Evolutionary conservation across 2,113 vertebrate genomes (phyloP).

Genomic region (Onychorhynchus coronatus): DNA sequence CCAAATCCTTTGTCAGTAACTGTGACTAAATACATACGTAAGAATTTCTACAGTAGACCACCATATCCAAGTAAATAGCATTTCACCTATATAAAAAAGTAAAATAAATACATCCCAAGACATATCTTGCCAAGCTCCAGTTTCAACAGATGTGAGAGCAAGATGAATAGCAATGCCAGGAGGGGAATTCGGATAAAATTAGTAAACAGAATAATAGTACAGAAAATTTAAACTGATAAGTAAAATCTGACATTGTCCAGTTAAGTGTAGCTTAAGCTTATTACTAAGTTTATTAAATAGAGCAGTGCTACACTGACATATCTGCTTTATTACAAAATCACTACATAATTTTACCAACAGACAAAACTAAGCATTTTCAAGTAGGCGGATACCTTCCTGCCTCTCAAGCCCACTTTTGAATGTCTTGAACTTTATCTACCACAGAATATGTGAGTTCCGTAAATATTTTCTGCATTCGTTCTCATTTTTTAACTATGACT

Average conservation of each 20-base stretch:
- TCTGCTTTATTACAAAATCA: not conserved
- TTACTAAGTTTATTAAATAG: not conserved
- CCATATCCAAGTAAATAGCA: not conserved
- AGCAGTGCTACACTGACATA: not conserved
- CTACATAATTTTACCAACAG: not conserved
- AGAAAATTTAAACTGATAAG: not conserved
- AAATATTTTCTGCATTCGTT: not conserved
- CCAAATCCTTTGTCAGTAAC: not conserved
- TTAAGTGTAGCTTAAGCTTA: not conserved
- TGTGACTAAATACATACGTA: not conserved
- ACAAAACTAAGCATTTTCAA: not conserved
- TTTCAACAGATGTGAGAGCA: conserved; percentile 10
- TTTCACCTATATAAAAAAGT: not conserved
- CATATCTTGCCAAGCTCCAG: accelerated
- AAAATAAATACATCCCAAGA: not conserved
- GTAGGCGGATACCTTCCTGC: not conserved
- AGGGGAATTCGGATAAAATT: not conserved
- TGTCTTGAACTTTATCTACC: not conserved
- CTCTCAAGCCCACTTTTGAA: not conserved
- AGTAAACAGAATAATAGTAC: not conserved
- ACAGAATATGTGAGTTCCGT: not conserved
- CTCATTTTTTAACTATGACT: not conserved
- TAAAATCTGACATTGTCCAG: not conserved
- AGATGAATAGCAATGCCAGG: not conserved
- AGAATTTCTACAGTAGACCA: not conserved